Percentiles rank a stretch among this genome's conserved stretches.
Conservation (phyloP, 2,113 vertebrate genomes). For the Chroicocephalus ridibundus region DNA sequence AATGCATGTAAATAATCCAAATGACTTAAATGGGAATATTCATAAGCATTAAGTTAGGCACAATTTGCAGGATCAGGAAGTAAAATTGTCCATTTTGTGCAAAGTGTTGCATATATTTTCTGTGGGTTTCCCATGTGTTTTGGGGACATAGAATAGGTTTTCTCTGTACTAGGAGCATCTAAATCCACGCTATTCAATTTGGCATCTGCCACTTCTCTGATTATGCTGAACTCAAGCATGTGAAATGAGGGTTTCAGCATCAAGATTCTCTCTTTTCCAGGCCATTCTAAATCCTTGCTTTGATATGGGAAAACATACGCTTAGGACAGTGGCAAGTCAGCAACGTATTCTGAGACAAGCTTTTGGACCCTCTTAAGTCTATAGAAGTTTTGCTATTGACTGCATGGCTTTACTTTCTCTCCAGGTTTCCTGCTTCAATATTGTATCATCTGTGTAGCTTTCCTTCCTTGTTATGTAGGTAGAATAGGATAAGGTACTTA, state of each 20-base stretch:
- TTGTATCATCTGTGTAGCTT: neutral
- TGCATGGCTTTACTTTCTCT: neutral
- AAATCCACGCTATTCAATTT: neutral
- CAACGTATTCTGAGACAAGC: neutral
- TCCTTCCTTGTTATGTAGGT: neutral
- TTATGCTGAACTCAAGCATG: neutral
- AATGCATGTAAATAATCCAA: constrained; percentile 52
- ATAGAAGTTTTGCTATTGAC: neutral
- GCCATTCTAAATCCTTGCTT: neutral
- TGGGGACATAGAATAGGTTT: neutral
- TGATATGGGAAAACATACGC: neutral
- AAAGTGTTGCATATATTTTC: neutral
- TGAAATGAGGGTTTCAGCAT: neutral
- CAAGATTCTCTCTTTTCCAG: neutral
- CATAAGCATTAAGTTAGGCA: constrained; percentile 37
- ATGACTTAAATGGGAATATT: constrained; percentile 53
- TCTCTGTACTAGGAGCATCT: neutral
- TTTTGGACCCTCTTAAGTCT: neutral
- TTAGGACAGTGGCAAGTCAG: neutral
- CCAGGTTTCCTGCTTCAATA: neutral
- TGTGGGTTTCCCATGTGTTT: neutral
- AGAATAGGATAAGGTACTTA: neutral
- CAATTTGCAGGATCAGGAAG: constrained; percentile 17
- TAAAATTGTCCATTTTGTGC: neutral
- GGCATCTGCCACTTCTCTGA: neutral